Evolutionary conservation across 1,140 invertebrate species (phyloP).

Genomic region (Phenacoccus solenopsis): DNA sequence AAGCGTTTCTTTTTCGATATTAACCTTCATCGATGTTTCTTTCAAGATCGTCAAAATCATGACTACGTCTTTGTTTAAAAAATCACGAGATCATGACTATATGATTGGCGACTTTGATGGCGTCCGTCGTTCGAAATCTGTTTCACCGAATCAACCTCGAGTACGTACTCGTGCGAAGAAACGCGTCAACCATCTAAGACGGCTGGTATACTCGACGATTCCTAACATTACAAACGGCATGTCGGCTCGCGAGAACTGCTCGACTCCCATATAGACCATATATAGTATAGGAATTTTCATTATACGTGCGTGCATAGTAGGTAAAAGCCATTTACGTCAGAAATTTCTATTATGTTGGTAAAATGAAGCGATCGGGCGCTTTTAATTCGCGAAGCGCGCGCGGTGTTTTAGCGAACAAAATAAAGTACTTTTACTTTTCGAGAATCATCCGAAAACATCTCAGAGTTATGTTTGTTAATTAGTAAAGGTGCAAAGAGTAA

Average conservation of each 20-base stretch:
- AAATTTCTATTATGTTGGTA: constrained; percentile 1
- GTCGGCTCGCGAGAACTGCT: not conserved
- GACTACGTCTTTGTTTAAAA: too few relatives aligned
- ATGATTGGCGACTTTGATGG: too few relatives aligned
- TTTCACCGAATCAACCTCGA: too few relatives aligned
- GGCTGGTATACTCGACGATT: too few relatives aligned
- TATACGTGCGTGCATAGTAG: not conserved
- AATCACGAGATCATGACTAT: too few relatives aligned
- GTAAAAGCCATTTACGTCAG: not conserved
- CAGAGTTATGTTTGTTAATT: constrained; percentile 17
- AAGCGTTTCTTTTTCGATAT: too few relatives aligned
- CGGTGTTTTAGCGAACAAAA: constrained; percentile 8
- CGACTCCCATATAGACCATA: not conserved
- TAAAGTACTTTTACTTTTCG: constrained; percentile 15
- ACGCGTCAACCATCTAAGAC: too few relatives aligned
- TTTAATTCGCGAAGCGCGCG: not conserved
- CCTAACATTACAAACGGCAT: not conserved
- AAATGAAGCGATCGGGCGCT: constrained; percentile 11
- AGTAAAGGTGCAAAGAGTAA: constrained; percentile 15
- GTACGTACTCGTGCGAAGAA: too few relatives aligned
- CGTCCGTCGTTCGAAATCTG: too few relatives aligned
- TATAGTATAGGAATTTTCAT: constrained; percentile 3
- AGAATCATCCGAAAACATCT: constrained; percentile 15
- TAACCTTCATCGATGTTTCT: too few relatives aligned
- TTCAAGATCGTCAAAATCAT: too few relatives aligned